These are phyloP conservation scores for Pandemis corylana DNA, from an alignment of 2,888 invertebrate species.

Conservation along the genomic window DNA sequence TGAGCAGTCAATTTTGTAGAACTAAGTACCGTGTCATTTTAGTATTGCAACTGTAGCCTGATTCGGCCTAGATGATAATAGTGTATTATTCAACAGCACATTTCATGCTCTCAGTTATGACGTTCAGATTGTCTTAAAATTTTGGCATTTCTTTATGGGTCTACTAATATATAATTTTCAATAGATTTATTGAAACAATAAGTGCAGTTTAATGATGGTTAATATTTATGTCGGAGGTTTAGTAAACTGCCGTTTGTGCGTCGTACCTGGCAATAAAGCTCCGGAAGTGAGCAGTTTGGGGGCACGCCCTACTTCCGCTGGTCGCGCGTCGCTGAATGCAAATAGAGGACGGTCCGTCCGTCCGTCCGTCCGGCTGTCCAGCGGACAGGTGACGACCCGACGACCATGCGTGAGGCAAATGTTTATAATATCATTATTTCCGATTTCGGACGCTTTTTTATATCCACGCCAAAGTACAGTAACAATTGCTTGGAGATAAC, in stretches of 20 bases:
- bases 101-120: too few species aligned
- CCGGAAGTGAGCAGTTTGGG: slow-evolving; percentile 79
- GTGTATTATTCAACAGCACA: background rate
- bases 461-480: slow-evolving; percentile 23
- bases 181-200: background rate
- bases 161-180: background rate
- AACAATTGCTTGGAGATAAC: slow-evolving; percentile 32
- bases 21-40: background rate
- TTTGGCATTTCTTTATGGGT: background rate
- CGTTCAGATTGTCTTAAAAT: too few species aligned
- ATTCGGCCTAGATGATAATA: background rate
- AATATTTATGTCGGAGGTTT: slow-evolving; percentile 3
- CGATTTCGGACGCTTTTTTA: slow-evolving; percentile 26
- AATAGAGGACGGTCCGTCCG: slow-evolving; percentile 57
- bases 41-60: background rate
- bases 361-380: slow-evolving; percentile 36
- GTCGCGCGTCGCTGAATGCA: slow-evolving; percentile 80
- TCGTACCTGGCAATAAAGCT: slow-evolving; percentile 52
- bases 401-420: slow-evolving; percentile 35
- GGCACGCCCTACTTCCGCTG: slow-evolving; percentile 77
- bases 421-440: slow-evolving; percentile 39
- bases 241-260: slow-evolving; percentile 35
- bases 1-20: background rate
- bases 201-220: background rate
- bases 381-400: slow-evolving; percentile 15